Percentiles rank a stretch among this genome's conserved stretches.
phyloP scores from a whole-genome alignment of 2,113 vertebrate species.

The Albula glossodonta region DNA sequence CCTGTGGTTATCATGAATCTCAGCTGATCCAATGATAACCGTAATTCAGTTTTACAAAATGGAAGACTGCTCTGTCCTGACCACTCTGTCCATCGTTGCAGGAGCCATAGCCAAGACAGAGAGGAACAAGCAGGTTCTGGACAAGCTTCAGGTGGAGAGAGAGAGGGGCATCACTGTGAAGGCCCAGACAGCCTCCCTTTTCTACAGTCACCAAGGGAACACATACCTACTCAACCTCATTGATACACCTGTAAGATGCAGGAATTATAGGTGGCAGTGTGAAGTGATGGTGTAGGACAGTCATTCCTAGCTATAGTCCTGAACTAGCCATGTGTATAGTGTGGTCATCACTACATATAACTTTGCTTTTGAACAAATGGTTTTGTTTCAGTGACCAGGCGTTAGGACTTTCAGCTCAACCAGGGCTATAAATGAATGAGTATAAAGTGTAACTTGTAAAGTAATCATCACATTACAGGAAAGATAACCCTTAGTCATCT shows the following conservation, averaged over 20 bases:
- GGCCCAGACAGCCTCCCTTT: conserved; percentile 95
- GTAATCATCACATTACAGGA: too few relatives aligned
- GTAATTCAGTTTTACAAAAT: neutral
- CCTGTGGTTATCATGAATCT: neutral
- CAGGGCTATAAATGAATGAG: too few relatives aligned
- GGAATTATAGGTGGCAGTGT: neutral
- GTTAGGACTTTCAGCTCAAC: too few relatives aligned
- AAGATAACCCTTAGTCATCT: too few relatives aligned
- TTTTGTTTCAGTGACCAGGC: too few relatives aligned
- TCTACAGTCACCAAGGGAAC: conserved; percentile 77
- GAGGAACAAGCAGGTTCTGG: conserved; percentile 91
- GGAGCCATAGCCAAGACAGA: conserved; percentile 88
- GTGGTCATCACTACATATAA: too few relatives aligned
- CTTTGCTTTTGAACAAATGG: too few relatives aligned
- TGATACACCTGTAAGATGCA: conserved; percentile 85
- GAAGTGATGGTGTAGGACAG: neutral
- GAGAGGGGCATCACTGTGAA: conserved; percentile 98
- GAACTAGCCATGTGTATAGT: too few relatives aligned
- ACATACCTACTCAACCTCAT: conserved; percentile 95
- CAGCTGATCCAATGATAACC: neutral
- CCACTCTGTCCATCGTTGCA: conserved; percentile 42
- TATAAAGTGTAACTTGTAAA: too few relatives aligned
- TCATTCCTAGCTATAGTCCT: too few relatives aligned
- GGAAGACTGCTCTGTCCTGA: too few relatives aligned
- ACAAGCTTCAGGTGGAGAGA: conserved; percentile 95